These are phyloP conservation scores for Sinhomidia bicolor DNA, from an alignment of 2,888 invertebrate species.

Conservation along the genomic window DNA sequence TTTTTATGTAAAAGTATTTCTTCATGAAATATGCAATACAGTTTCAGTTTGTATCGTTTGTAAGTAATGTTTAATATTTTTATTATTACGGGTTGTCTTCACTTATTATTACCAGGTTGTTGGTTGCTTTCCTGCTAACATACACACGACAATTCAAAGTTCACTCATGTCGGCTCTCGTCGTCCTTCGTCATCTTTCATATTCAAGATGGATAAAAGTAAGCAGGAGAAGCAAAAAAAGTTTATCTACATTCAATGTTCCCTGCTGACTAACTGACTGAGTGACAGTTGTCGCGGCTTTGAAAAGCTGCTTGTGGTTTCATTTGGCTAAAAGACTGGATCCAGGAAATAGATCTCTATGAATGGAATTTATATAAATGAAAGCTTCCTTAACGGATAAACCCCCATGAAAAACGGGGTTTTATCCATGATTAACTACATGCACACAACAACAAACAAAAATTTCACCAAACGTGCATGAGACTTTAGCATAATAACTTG, in stretches of 20 bases:
- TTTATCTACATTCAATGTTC: slow-evolving; percentile 49
- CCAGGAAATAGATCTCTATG: slow-evolving; percentile 35
- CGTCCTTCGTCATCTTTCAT: background rate
- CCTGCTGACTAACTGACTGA: slow-evolving; percentile 68
- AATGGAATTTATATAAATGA: slow-evolving; percentile 8
- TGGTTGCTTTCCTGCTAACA: too few relatives aligned
- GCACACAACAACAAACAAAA: slow-evolving; percentile 5
- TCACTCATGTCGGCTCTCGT: too few relatives aligned
- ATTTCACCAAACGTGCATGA: background rate
- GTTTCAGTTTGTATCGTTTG: too few relatives aligned
- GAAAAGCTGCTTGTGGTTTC: slow-evolving; percentile 67
- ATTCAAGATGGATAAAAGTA: background rate
- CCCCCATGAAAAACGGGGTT: slow-evolving; percentile 43
- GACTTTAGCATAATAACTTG: slow-evolving; percentile 15
- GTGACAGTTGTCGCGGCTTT: slow-evolving; percentile 62
- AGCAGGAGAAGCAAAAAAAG: background rate
- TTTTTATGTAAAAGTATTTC: too few relatives aligned
- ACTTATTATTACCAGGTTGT: too few relatives aligned
- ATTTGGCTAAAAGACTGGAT: slow-evolving; percentile 15
- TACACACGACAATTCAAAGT: background rate
- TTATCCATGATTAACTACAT: slow-evolving; percentile 25
- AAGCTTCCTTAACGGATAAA: slow-evolving; percentile 56
- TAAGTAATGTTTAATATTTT: too few relatives aligned
- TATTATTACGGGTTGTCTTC: too few relatives aligned
- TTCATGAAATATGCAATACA: too few relatives aligned